These are phyloP conservation scores for Apistogramma diplotaenia DNA, from an alignment of 2,113 vertebrate genomes.

Conservation along the genomic window DNA sequence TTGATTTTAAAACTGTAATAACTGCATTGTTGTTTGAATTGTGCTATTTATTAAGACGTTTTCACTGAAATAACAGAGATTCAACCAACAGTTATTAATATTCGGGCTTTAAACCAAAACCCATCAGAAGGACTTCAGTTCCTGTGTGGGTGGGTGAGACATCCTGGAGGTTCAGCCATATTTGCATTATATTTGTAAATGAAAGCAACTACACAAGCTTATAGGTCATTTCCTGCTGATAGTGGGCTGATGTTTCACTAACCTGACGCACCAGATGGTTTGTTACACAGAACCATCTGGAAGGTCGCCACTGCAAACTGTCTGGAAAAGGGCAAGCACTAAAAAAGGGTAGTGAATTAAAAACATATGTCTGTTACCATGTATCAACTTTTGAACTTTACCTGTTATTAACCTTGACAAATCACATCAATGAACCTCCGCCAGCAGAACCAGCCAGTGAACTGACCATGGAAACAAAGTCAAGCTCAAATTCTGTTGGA, in stretches of 20 bases:
- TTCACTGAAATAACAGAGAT: background rate
- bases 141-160: background rate
- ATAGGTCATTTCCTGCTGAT: background rate
- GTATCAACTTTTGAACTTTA: background rate
- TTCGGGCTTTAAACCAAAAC: background rate
- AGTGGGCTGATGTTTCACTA: background rate
- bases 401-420: background rate
- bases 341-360: background rate
- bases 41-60: rapidly evolving
- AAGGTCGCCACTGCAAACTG: background rate
- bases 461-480: background rate
- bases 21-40: background rate
- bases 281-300: background rate
- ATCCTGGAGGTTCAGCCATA: background rate
- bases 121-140: background rate
- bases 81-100: background rate
- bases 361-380: background rate
- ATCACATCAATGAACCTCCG: background rate
- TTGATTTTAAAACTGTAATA: background rate
- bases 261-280: background rate
- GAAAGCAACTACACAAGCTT: background rate
- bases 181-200: background rate
- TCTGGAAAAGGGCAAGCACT: background rate
- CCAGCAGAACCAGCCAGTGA: background rate
- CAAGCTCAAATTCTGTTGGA: background rate